Conservation (phyloP, 2,113 vertebrate species). For the Lophotis ruficrista region DNA sequence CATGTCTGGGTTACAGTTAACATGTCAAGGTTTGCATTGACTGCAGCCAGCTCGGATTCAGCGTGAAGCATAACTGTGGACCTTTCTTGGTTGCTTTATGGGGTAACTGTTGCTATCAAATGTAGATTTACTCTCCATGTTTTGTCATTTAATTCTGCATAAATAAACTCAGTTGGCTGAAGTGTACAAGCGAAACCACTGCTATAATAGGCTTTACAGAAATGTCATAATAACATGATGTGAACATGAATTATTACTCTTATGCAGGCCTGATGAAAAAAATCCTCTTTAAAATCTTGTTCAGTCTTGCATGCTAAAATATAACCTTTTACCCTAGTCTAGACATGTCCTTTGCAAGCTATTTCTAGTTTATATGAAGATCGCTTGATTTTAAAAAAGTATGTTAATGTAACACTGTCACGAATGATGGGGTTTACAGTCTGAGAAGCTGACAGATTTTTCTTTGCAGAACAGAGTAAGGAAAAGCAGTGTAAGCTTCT, state of each 20-base stretch:
- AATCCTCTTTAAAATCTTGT: conserved; percentile 1
- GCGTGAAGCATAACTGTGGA: background rate
- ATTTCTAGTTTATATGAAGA: conserved; percentile 33
- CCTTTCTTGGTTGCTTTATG: background rate
- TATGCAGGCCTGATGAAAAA: background rate
- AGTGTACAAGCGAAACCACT: background rate
- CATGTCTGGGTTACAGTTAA: background rate
- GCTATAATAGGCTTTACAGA: background rate
- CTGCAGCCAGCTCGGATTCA: background rate
- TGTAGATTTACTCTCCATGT: background rate
- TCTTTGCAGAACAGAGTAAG: background rate
- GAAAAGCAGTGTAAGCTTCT: background rate
- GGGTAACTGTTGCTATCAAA: background rate
- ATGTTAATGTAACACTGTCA: conserved; percentile 25
- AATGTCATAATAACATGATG: background rate
- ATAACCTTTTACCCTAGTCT: conserved; percentile 33
- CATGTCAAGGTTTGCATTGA: background rate
- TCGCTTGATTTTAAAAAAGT: conserved; percentile 13
- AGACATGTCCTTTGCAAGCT: conserved; percentile 44
- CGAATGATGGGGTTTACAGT: background rate
- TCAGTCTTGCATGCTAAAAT: conserved; percentile 12
- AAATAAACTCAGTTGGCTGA: background rate
- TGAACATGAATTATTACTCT: background rate
- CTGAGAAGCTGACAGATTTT: background rate
- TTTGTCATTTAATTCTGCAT: background rate